Evolutionary conservation across 2,797 vertebrate species (phyloP).

Genomic region (Chanos chanos): DNA sequence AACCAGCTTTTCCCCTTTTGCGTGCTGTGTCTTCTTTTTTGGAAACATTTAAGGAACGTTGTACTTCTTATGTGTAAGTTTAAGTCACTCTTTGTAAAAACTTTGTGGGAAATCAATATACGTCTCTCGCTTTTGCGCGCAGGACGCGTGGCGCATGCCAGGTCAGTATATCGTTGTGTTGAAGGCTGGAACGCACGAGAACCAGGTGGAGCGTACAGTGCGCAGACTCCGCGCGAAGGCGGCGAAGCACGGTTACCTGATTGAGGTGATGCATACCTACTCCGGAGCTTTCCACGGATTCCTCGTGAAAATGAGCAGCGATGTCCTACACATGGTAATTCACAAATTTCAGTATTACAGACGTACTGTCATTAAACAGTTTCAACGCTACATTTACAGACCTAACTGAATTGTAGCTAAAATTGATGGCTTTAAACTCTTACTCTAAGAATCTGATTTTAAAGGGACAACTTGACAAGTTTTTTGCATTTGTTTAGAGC

Average conservation of each 20-base stretch:
- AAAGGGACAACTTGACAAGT: neutral
- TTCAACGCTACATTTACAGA: neutral
- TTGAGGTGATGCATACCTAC: constrained; percentile 74
- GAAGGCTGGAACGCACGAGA: constrained; percentile 55
- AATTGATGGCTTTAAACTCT: too few species aligned
- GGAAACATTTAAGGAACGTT: too few species aligned
- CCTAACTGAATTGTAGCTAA: too few species aligned
- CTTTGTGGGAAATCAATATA: too few species aligned
- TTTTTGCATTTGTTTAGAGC: neutral
- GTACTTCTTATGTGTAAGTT: too few species aligned
- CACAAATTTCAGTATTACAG: neutral
- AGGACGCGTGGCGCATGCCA: constrained; percentile 79
- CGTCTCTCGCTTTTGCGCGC: too few species aligned
- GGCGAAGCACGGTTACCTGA: constrained; percentile 65
- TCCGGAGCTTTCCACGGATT: constrained; percentile 72
- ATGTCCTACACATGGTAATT: constrained; percentile 75
- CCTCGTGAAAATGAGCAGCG: constrained; percentile 70
- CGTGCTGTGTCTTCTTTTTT: too few species aligned
- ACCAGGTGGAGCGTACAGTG: constrained; percentile 62
- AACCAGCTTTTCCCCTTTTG: too few species aligned
- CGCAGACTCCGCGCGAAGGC: constrained; percentile 65
- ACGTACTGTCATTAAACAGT: neutral
- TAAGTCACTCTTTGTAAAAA: too few species aligned
- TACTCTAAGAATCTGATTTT: too few species aligned
- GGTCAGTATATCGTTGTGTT: constrained; percentile 81